A percentile compares a stretch with the other conserved stretches of the same genome.
Conservation (phyloP, 2,888 invertebrate species). For the Drosophila villosipedis region DNA sequence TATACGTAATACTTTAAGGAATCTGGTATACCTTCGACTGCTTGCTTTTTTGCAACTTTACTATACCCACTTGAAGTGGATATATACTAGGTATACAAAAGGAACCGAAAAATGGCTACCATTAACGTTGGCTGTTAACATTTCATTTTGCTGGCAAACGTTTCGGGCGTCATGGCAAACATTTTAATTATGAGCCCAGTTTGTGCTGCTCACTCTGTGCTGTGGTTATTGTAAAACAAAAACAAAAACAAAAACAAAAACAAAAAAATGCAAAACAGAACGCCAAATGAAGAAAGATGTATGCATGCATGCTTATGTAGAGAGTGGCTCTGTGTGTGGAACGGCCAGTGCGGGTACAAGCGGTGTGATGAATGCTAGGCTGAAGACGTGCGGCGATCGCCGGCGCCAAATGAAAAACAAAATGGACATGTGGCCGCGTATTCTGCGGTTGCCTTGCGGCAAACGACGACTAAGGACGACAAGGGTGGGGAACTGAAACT, state of each 20-base stretch:
- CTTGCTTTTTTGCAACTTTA: background rate
- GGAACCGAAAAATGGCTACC: constrained; percentile 50
- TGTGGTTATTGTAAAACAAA: constrained; percentile 47
- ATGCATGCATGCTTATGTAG: constrained; percentile 4
- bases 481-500: background rate
- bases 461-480: constrained; percentile 18
- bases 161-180: constrained; percentile 58
- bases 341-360: constrained; percentile 15
- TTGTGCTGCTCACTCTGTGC: constrained; percentile 19
- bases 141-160: constrained; percentile 66
- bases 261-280: constrained; percentile 21
- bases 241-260: constrained; percentile 1
- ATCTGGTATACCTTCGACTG: background rate
- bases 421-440: constrained; percentile 72
- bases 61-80: background rate
- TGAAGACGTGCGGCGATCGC: constrained; percentile 45
- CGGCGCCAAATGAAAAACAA: constrained; percentile 48
- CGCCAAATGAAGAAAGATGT: constrained; percentile 64
- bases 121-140: constrained; percentile 63
- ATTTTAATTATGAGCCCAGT: constrained; percentile 75
- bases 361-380: constrained; percentile 22
- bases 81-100: background rate
- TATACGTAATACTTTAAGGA: background rate
- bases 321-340: background rate
- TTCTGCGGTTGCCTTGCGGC: constrained; percentile 65